Percentiles rank a stretch among this genome's conserved stretches.
Evolutionary conservation across 2,113 vertebrate species (phyloP).

Genomic region (Nannospalax galili): DNA sequence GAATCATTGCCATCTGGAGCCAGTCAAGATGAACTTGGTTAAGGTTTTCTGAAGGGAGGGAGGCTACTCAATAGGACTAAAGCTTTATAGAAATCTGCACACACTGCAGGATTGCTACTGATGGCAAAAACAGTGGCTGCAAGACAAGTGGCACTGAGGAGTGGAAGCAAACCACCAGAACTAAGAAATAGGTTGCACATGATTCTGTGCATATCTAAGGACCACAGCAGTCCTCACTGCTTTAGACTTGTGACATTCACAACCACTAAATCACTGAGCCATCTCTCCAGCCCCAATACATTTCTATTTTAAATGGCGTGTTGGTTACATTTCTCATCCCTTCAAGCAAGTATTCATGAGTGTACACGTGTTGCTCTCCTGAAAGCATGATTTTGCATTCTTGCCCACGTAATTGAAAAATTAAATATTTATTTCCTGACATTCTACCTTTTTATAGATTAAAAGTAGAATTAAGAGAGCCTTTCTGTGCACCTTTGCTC

Average conservation of each 20-base stretch:
- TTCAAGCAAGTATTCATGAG: not conserved
- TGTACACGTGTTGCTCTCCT: too few relatives aligned
- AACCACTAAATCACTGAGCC: too few relatives aligned
- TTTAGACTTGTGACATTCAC: not conserved
- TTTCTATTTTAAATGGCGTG: not conserved
- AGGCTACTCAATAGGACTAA: not conserved
- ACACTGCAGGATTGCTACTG: not conserved
- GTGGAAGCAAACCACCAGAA: not conserved
- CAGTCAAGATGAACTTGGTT: not conserved
- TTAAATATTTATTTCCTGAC: too few relatives aligned
- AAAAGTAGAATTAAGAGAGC: not conserved
- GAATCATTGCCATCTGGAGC: not conserved
- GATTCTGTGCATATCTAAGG: rapidly evolving
- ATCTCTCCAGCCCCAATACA: too few relatives aligned
- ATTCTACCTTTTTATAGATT: too few relatives aligned
- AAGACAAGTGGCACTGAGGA: not conserved
- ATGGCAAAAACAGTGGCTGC: not conserved
- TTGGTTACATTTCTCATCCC: not conserved
- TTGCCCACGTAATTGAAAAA: too few relatives aligned
- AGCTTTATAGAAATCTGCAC: not conserved
- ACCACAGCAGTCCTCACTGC: rapidly evolving
- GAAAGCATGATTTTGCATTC: not conserved
- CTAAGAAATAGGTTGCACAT: too few relatives aligned
- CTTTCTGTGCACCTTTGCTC: not conserved
- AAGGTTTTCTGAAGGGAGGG: not conserved